Percentiles rank a stretch among this genome's conserved stretches.
Evolutionary conservation across 1,140 invertebrate genomes (phyloP).

Genomic region (Amphibalanus amphitrite): DNA sequence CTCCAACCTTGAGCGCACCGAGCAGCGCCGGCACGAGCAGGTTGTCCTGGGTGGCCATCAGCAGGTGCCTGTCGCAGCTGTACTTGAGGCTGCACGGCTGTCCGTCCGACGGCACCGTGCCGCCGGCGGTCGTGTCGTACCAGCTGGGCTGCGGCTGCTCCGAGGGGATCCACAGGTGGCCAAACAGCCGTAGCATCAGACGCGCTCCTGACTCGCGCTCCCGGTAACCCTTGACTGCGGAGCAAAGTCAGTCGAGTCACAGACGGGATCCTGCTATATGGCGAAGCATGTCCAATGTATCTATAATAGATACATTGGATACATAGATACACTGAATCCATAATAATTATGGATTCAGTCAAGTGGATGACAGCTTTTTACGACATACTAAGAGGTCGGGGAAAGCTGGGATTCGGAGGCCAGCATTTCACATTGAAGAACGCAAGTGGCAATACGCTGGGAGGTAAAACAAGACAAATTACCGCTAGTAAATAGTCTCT

Average conservation of each 20-base stretch:
- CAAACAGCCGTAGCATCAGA: conserved; percentile 75
- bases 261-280: no score
- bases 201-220: conserved; percentile 79
- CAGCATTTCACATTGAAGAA: no score
- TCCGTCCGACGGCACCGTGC: conserved; percentile 9
- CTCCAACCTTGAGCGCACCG: conserved; percentile 79
- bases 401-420: no score
- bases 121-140: conserved; percentile 45
- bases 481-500: no score
- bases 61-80: conserved; percentile 69
- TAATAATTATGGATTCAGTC: no score
- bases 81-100: conserved; percentile 37
- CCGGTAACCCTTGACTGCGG: conserved; percentile 36
- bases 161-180: conserved; percentile 78
- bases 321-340: no score
- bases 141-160: conserved; percentile 67
- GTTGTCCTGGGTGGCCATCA: conserved; percentile 82
- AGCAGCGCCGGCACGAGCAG: conserved; percentile 74
- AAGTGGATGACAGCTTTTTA: no score
- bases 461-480: no score
- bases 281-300: no score
- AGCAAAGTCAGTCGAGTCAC: not conserved
- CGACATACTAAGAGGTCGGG: no score
- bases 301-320: no score
- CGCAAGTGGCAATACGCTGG: no score